phyloP scores from a whole-genome alignment of 2,113 vertebrate genomes.

The Myotis lucifugus region DNA sequence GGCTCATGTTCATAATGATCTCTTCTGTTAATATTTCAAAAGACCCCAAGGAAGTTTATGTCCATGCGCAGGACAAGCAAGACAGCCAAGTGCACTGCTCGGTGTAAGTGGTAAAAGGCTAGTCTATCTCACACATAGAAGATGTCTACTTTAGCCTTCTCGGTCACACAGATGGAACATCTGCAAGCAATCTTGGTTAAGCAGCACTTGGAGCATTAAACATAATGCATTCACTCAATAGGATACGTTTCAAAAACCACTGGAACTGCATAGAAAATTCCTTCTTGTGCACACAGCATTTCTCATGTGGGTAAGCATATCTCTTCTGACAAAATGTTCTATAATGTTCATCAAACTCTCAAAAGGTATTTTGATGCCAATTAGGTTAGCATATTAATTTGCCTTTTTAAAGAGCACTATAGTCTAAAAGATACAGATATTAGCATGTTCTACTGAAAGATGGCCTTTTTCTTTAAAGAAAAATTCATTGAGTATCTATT shows the following conservation, averaged over 20 bases:
- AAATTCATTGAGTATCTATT: slow-evolving; percentile 23
- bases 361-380: not conserved
- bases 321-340: not conserved
- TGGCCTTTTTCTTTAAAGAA: slow-evolving; percentile 19
- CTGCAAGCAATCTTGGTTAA: not conserved
- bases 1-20: not conserved
- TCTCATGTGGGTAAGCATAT: not conserved
- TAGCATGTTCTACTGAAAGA: not conserved
- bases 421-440: slow-evolving; percentile 34
- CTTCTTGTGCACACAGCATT: not conserved
- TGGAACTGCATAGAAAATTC: slow-evolving; percentile 12
- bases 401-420: not conserved
- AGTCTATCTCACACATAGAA: not conserved
- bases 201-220: not conserved
- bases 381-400: not conserved
- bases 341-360: not conserved
- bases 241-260: not conserved
- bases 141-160: not conserved
- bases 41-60: not conserved
- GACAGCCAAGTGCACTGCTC: not conserved
- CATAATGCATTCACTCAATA: not conserved
- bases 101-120: not conserved
- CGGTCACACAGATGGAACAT: not conserved
- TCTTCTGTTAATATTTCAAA: slow-evolving; percentile 2
- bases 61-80: not conserved